Evolutionary conservation across 2,113 vertebrate species (phyloP).

Genomic region (Polypterus senegalus): DNA sequence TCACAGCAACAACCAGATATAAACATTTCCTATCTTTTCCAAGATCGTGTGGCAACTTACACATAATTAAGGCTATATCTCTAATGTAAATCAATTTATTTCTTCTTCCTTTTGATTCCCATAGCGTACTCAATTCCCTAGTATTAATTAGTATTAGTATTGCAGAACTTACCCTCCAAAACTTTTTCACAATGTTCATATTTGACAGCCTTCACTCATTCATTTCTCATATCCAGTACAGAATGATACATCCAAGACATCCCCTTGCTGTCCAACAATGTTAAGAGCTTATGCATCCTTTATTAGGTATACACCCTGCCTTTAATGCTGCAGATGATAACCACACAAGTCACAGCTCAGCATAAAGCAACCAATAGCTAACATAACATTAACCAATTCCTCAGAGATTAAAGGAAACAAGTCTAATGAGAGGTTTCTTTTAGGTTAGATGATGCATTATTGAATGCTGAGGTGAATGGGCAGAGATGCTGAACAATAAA

Average conservation of each 20-base stretch:
- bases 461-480: not conserved
- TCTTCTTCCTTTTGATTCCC: too few relatives aligned
- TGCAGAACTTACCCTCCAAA: slow-evolving; percentile 73
- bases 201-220: slow-evolving; percentile 55
- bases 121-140: too few relatives aligned
- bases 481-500: too few relatives aligned
- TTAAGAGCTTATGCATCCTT: slow-evolving; percentile 29
- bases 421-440: not conserved
- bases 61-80: too few relatives aligned
- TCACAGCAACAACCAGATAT: too few relatives aligned
- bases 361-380: slow-evolving; percentile 52
- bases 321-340: slow-evolving; percentile 55
- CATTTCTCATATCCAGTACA: slow-evolving; percentile 40
- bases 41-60: too few relatives aligned
- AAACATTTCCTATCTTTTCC: too few relatives aligned
- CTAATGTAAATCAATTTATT: too few relatives aligned
- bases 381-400: slow-evolving; percentile 18
- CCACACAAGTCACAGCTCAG: slow-evolving; percentile 57
- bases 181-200: slow-evolving; percentile 64
- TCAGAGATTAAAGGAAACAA: not conserved
- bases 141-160: too few relatives aligned
- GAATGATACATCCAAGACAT: slow-evolving; percentile 34
- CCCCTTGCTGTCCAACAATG: slow-evolving; percentile 22
- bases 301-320: slow-evolving; percentile 55
- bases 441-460: not conserved